These are phyloP conservation scores for Emydoidea blandingii DNA, from an alignment of 2,797 vertebrate species.

Conservation along the genomic window DNA sequence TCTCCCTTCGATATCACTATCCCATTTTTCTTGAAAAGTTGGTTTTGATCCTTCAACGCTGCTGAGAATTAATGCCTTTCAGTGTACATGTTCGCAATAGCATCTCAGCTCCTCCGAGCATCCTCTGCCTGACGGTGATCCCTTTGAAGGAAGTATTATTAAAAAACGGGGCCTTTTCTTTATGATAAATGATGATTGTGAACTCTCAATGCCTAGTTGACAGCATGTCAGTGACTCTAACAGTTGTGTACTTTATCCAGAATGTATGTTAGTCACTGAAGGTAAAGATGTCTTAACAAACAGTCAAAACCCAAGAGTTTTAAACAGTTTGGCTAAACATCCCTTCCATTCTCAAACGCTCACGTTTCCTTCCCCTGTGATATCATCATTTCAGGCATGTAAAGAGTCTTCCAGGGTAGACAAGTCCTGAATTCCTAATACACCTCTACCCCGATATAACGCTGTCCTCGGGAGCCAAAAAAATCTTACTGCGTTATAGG, in stretches of 20 bases:
- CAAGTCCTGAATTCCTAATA: background rate
- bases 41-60: background rate
- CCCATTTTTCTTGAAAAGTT: background rate
- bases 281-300: background rate
- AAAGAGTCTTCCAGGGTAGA: background rate
- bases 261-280: background rate
- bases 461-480: too few relatives aligned
- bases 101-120: background rate
- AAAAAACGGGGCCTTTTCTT: background rate
- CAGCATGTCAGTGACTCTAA: background rate
- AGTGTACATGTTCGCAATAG: background rate
- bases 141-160: background rate
- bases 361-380: background rate
- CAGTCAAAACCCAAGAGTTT: background rate
- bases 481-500: too few relatives aligned
- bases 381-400: background rate
- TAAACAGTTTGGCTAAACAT: background rate
- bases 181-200: background rate
- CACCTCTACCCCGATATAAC: too few relatives aligned
- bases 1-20: background rate
- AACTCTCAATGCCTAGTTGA: background rate
- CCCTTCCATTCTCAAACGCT: background rate
- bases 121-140: background rate
- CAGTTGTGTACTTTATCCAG: background rate
- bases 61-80: background rate